phyloP scores from a whole-genome alignment of 2,888 invertebrate species.

The Drosophila mercatorum region DNA sequence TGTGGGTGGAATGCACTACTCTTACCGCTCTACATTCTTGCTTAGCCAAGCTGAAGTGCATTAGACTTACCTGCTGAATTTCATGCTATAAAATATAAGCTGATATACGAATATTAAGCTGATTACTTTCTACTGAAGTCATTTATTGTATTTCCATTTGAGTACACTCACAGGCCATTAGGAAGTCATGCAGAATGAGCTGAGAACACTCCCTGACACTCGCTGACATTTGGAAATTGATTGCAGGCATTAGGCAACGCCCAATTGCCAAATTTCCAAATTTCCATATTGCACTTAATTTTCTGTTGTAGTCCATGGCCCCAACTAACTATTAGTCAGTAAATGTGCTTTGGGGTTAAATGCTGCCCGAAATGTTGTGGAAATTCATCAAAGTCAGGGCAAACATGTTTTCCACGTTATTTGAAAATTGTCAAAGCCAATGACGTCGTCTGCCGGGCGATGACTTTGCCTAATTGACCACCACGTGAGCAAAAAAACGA shows the following conservation, averaged over 20 bases:
- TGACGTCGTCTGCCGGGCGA: constrained; percentile 27
- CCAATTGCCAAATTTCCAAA: not conserved
- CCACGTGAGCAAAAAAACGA: constrained; percentile 13
- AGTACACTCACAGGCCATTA: not conserved
- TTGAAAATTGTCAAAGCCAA: constrained; percentile 48
- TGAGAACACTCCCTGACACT: not conserved
- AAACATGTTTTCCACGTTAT: constrained; percentile 70
- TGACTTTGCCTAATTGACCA: constrained; percentile 50
- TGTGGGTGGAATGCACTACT: not conserved
- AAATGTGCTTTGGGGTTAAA: constrained; percentile 11
- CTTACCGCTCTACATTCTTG: not conserved
- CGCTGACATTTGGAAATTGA: constrained; percentile 16
- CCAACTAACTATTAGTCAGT: constrained; percentile 12
- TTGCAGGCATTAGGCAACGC: constrained; percentile 17
- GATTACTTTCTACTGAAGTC: not conserved
- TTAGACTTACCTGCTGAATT: not conserved
- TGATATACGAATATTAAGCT: not conserved
- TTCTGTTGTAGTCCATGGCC: not conserved
- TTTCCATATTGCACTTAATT: constrained; percentile 14
- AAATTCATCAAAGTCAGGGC: constrained; percentile 68
- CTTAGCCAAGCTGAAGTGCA: not conserved
- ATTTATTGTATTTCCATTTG: not conserved
- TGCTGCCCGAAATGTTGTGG: not conserved
- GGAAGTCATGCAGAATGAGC: not conserved
- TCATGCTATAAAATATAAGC: not conserved